Base-by-base conservation (phyloP, 2,797 vertebrate genomes). In the Kryptopterus vitreolus region DNA sequence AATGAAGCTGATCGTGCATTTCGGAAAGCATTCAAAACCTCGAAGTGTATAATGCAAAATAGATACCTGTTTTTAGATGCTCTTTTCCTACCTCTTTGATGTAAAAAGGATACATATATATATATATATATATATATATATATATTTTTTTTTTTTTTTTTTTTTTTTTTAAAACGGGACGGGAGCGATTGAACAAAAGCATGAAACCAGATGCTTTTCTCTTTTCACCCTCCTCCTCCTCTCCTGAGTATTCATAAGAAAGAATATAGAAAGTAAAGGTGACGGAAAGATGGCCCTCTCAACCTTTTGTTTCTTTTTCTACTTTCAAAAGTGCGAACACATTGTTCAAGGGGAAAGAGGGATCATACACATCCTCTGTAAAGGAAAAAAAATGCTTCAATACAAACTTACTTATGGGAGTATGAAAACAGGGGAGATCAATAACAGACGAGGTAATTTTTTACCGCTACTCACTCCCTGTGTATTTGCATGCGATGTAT, bases 391-490 rank as follows among this genome's bases (percentile, higher is more conserved):
- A 91, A 90, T 87, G 91, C 92, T 90, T 93, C 91, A 92, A 92
- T 91, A 91, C 87, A 90, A 86, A 63, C 71, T 89, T 88, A 88
- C 89, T 90, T 88, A 82, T 3, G 86, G 89, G 89, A 89, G 82
- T 85, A 87, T 89, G 90, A 88, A 91, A 87, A 92, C 89, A 88
- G 92, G 86, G 86, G 78, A 90, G 91, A 92, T 93, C 89, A 90
- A 91, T 92, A 92, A 93, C 90, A 92, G 88, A 90, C 90, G 86
- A 89, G 86, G 90, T 91, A 90, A 92, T 93, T 92, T 92, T 92
- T 88, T 90, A 86, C 88, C 88, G 90, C 72, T 88, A 91, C 88
- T 91, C 87, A 78, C 81, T 85, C 81, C 81, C 87, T 89, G 89
- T 89, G 87, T 89, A 91, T 90, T 89, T 91, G 86, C 88, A 90